These are phyloP conservation scores for Agelas oroides DNA, from an alignment of 37 sponge, comb jelly and placozoan species.

Conservation along the genomic window DNA sequence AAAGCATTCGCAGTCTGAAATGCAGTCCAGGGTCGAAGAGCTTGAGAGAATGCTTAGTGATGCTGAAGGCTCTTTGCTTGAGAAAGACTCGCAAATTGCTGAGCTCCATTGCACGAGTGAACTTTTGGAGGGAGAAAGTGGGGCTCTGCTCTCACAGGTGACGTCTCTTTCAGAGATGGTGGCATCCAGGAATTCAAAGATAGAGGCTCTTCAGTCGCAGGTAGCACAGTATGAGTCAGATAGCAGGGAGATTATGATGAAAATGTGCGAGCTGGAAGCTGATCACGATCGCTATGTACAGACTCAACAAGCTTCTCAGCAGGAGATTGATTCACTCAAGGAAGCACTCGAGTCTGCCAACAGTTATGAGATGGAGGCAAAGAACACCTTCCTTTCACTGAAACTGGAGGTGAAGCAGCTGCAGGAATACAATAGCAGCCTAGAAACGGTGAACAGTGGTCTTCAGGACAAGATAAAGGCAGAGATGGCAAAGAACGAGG, in stretches of 20 bases:
- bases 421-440: conserved; percentile 14
- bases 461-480: conserved; percentile 33
- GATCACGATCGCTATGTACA: conserved; percentile 34
- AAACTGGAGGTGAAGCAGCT: conserved; percentile 24
- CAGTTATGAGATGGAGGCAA: background rate
- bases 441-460: conserved; percentile 29
- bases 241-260: conserved; percentile 28
- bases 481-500: conserved; percentile 14
- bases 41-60: conserved; percentile 16
- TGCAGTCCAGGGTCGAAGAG: conserved; percentile 29
- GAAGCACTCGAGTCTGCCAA: background rate
- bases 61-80: conserved; percentile 14
- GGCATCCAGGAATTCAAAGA: conserved; percentile 42
- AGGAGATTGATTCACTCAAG: conserved; percentile 19
- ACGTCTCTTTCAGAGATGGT: conserved; percentile 61
- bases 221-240: conserved; percentile 35
- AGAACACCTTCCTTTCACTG: background rate
- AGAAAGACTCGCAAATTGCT: conserved; percentile 34
- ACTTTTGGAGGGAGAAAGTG: conserved; percentile 46
- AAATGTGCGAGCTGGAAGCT: conserved; percentile 48
- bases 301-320: background rate
- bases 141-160: conserved; percentile 50
- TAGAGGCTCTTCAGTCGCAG: conserved; percentile 47
- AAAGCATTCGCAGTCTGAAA: background rate
- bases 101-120: conserved; percentile 17